Conservation (phyloP, 92 coral and sea anemone species). For the Phenganax stokvisi region DNA sequence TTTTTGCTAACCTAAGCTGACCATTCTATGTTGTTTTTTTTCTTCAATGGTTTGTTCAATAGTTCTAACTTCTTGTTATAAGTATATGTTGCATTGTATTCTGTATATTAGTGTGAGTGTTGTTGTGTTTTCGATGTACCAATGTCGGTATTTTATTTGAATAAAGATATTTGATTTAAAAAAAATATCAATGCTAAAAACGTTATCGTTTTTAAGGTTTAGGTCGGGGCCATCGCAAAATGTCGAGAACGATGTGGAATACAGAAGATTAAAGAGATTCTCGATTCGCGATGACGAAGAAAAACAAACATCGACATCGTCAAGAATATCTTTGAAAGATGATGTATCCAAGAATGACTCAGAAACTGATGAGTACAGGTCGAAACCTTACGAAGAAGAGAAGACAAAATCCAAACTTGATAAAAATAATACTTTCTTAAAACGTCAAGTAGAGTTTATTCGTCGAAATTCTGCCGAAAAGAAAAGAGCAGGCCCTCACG, state of each 20-base stretch:
- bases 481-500: background rate
- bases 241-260: slow-evolving; percentile 25
- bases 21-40: too few species aligned
- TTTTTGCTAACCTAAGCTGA: too few species aligned
- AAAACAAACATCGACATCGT: slow-evolving; percentile 76
- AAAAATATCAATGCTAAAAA: background rate
- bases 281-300: slow-evolving; percentile 28
- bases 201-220: background rate
- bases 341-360: slow-evolving; percentile 49
- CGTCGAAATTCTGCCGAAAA: background rate
- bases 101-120: too few species aligned
- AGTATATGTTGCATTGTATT: too few species aligned
- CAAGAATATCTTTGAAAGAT: slow-evolving; percentile 71
- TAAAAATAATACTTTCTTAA: too few species aligned
- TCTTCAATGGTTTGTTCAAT: too few species aligned
- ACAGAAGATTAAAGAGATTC: slow-evolving; percentile 32
- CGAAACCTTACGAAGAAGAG: background rate
- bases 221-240: background rate
- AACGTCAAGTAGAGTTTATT: background rate
- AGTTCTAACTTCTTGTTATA: too few species aligned
- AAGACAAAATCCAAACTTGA: too few species aligned
- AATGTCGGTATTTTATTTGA: too few species aligned
- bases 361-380: background rate
- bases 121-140: too few species aligned
- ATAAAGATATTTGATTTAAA: background rate